Evolutionary conservation across 92 coral and sea anemone species (phyloP).

Genomic region (Epizoanthus illoricatus): DNA sequence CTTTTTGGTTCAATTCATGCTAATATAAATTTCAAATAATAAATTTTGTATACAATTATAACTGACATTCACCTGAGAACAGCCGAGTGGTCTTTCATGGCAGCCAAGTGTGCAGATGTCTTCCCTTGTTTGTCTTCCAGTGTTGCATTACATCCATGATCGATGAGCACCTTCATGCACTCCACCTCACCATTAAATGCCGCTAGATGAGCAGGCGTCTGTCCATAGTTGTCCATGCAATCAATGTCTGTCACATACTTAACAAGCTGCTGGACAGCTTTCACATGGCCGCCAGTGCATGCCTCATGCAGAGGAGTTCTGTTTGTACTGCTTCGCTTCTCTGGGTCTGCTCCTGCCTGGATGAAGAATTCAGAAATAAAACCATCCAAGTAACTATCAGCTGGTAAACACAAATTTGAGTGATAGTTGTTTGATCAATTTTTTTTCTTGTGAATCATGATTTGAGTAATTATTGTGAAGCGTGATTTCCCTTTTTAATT

Average conservation of each 20-base stretch:
- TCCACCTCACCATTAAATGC: slow-evolving; percentile 94
- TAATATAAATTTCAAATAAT: too few relatives aligned
- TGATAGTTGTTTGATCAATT: too few relatives aligned
- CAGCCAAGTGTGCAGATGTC: slow-evolving; percentile 92
- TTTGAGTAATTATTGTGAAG: too few relatives aligned
- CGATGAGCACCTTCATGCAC: slow-evolving; percentile 76
- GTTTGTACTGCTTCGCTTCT: slow-evolving; percentile 71
- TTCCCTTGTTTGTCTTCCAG: slow-evolving; percentile 80
- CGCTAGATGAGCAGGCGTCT: slow-evolving; percentile 91
- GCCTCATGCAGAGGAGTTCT: slow-evolving; percentile 96
- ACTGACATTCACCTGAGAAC: slow-evolving; percentile 59
- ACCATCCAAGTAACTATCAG: too few relatives aligned
- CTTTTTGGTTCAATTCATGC: too few relatives aligned
- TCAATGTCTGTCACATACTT: slow-evolving; percentile 69
- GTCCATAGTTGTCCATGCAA: slow-evolving; percentile 74
- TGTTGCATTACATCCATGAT: slow-evolving; percentile 65
- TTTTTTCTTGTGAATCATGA: too few relatives aligned
- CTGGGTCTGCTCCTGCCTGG: slow-evolving; percentile 92
- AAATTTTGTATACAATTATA: too few relatives aligned
- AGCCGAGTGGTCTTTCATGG: slow-evolving; percentile 72
- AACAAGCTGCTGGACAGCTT: slow-evolving; percentile 67
- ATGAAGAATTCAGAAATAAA: background rate
- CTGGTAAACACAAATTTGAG: too few relatives aligned
- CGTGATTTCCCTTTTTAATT: too few relatives aligned
- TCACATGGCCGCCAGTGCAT: slow-evolving; percentile 87